phyloP scores from a whole-genome alignment of 2,888 invertebrate species.

The Drosophila kanekoi region DNA sequence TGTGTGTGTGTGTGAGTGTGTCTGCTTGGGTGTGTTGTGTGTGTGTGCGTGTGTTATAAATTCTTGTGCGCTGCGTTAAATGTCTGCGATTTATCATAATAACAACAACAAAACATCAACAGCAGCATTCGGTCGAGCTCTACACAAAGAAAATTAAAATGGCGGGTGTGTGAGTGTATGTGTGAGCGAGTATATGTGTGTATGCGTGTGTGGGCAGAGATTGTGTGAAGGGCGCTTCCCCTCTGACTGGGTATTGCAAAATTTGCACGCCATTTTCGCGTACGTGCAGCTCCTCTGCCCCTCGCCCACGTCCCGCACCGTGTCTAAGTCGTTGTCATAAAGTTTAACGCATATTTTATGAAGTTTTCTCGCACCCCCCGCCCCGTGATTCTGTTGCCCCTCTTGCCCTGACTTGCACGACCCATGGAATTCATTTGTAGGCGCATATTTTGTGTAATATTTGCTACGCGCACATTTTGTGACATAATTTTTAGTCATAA shows the following conservation, averaged over 20 bases:
- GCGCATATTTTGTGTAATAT: conserved; percentile 60
- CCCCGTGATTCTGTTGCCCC: conserved; percentile 6
- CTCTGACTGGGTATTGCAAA: conserved; percentile 46
- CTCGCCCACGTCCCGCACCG: neutral
- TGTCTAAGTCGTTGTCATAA: conserved; percentile 55
- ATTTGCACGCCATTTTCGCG: conserved; percentile 67
- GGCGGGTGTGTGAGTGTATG: conserved; percentile 27
- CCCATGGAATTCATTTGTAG: conserved; percentile 56
- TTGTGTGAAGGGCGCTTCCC: neutral
- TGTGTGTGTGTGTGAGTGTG: conserved; percentile 7
- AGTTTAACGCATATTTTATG: conserved; percentile 68
- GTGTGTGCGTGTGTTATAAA: conserved; percentile 48
- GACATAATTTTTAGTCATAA: conserved; percentile 74
- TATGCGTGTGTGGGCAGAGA: neutral
- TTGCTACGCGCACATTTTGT: conserved; percentile 58
- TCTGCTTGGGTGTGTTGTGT: neutral
- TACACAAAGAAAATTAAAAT: conserved; percentile 63
- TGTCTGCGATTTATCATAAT: conserved; percentile 70
- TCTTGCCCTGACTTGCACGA: conserved; percentile 9
- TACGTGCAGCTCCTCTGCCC: conserved; percentile 48
- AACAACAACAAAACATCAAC: conserved; percentile 61
- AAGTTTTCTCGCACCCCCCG: conserved; percentile 45
- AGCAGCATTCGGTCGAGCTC: conserved; percentile 51
- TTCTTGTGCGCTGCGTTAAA: conserved; percentile 62
- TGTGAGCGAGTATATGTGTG: conserved; percentile 2